phyloP scores from a whole-genome alignment of 2,797 vertebrate genomes.

The Ceryle rudis region DNA sequence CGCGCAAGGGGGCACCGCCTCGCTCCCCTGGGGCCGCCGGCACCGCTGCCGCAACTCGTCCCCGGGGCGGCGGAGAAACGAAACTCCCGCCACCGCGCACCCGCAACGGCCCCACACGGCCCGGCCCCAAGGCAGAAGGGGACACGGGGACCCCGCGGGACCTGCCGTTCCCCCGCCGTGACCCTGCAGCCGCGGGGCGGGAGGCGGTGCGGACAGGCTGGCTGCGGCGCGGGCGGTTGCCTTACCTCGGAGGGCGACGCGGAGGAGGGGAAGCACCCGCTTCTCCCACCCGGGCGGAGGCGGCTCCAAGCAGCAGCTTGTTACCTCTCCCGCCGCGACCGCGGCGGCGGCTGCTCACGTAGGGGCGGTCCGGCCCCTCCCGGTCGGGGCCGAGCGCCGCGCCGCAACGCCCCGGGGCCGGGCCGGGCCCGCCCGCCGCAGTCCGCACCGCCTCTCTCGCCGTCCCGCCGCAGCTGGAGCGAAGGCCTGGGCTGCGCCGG shows the following conservation, averaged over 20 bases:
- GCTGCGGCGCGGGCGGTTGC: background rate
- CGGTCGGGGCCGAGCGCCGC: background rate
- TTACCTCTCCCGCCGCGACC: conserved; percentile 4
- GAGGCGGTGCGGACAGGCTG: background rate
- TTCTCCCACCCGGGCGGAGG: background rate
- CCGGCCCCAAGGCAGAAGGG: background rate
- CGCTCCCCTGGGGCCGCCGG: background rate
- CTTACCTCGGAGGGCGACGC: background rate
- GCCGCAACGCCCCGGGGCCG: background rate
- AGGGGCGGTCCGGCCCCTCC: background rate
- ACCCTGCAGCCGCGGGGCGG: background rate
- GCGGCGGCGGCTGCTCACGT: background rate
- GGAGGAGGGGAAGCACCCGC: background rate
- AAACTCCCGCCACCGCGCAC: background rate
- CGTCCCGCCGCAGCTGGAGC: background rate
- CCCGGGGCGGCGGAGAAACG: background rate
- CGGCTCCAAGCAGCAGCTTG: background rate
- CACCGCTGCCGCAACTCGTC: background rate
- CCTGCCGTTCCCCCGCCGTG: background rate
- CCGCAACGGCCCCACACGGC: background rate
- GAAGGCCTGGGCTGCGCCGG: fast-evolving
- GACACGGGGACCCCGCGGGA: background rate
- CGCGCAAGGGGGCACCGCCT: background rate
- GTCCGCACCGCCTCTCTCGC: background rate
- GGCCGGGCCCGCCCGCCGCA: background rate